Base-by-base conservation (phyloP, 1,140 invertebrate species). In the Geopemphigus sp. region DNA sequence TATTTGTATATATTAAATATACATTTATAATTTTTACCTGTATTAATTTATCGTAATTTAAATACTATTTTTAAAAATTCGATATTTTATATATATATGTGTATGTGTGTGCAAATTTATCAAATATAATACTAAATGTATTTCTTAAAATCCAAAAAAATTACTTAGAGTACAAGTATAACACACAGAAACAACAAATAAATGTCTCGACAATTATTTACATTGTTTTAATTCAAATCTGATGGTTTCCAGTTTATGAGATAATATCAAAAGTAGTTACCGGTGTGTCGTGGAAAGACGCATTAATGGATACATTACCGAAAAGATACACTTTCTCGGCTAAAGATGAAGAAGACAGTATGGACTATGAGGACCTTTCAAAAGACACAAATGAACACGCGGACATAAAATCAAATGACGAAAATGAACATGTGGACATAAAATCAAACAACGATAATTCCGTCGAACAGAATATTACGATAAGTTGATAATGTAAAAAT, bases 261-360 rank as follows among this genome's bases (percentile, higher is more conserved):
- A 96, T 98, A 83, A 84, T 99, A 24, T 84, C 95, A 15, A 88
- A 89, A 82, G 90, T 94, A 53, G 90, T 90, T 19, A 91, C 94
- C 85, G 93, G 92, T 17, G 88, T 90, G 83, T 87, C 90, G 56
- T 99, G 97, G 95, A 90, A 92, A 85, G 90, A 95, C 73, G 90
- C 95, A 11, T 91, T 98, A 82, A 87, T 95, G 56, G 86, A 91
- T 83, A 93, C 94, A 2, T 86, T 96, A 81, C 94, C 94, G 56
- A 86, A 89, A 82, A 88, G 94, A 56, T 95, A 93, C 86, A 91
- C 92, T 45, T 91, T 90, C 8, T 64, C 63, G 12, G 80, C 56
- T 17, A 82, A 81, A 63, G 22, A 61, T 5, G 56, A 76, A 24
- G 39, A 50, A 24, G 17, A 45, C 3, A 32, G 14, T 24, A 15